These are phyloP conservation scores for Callorhinus ursinus DNA, from an alignment of 2,113 vertebrate genomes.

Conservation along the genomic window DNA sequence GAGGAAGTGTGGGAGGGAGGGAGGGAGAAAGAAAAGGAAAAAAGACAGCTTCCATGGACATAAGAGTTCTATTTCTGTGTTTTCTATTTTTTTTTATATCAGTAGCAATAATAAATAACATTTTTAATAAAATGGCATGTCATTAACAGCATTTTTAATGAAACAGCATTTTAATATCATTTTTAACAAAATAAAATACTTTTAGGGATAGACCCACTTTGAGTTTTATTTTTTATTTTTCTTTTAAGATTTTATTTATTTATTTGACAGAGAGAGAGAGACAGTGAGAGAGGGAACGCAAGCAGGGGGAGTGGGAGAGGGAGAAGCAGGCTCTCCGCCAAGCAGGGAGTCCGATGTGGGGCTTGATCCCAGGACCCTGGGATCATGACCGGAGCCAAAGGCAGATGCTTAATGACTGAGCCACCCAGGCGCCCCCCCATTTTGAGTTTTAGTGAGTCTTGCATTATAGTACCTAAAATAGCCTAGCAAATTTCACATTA, in stretches of 20 bases:
- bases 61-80: neutral
- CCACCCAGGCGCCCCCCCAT: no score
- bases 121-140: neutral
- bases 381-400: no score
- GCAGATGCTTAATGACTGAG: no score
- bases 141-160: neutral
- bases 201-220: neutral
- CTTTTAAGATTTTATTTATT: no score
- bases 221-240: neutral
- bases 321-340: no score
- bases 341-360: no score
- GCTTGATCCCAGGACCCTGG: no score
- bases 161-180: neutral
- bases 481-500: neutral
- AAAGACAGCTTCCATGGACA: neutral
- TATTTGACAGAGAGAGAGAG: no score
- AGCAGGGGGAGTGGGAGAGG: no score
- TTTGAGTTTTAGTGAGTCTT: neutral
- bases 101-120: neutral
- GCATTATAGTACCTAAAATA: neutral
- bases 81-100: neutral
- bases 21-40: neutral
- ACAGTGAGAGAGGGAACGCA: no score
- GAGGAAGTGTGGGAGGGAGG: no score
- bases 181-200: neutral